phyloP scores from a whole-genome alignment of 2,113 vertebrate species.

The Sapayoa aenigma region DNA sequence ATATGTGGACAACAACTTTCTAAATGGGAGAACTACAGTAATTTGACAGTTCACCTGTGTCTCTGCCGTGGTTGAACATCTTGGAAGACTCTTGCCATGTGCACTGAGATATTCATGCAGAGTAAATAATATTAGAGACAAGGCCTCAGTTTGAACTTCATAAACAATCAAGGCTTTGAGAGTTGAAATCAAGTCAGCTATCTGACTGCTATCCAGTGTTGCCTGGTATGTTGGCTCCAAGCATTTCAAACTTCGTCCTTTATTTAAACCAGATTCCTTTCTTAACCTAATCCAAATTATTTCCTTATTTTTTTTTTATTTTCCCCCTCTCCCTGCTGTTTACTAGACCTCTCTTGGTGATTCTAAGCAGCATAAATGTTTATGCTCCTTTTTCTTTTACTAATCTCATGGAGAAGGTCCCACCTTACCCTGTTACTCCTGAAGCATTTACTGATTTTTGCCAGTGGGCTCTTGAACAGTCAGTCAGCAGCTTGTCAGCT shows the following conservation, averaged over 20 bases:
- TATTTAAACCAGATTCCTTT: background rate
- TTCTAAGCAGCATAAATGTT: background rate
- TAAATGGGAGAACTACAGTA: background rate
- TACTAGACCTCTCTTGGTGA: background rate
- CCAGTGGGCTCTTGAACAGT: background rate
- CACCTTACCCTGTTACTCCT: background rate
- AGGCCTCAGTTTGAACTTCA: background rate
- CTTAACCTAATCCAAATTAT: background rate
- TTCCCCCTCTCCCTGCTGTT: background rate
- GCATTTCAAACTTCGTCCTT: background rate
- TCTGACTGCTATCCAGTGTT: accelerated
- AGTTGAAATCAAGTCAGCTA: background rate
- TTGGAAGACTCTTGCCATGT: background rate
- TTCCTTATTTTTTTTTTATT: too few relatives aligned
- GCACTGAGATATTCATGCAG: background rate
- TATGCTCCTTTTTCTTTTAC: background rate
- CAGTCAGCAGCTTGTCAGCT: background rate
- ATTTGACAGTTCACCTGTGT: background rate
- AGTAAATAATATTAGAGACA: background rate
- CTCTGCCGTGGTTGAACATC: background rate
- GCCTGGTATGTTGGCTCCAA: background rate
- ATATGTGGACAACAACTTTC: background rate
- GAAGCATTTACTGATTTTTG: background rate
- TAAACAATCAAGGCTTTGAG: background rate
- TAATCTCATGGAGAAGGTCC: background rate